phyloP scores from a whole-genome alignment of 1,140 invertebrate genomes.

The Brachionus plicatilis region DNA sequence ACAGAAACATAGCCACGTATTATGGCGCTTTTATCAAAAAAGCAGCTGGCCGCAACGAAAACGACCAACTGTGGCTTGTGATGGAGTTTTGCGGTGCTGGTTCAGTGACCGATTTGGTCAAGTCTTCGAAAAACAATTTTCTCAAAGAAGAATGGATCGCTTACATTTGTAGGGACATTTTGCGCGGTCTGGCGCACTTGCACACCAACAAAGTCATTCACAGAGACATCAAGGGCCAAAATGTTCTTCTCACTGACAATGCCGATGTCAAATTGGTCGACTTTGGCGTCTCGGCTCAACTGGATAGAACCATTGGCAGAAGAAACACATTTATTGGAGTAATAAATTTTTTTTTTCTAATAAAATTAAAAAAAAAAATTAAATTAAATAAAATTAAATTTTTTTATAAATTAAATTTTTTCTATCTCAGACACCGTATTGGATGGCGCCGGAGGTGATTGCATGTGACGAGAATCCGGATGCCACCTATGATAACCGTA shows the following conservation, averaged over 20 bases:
- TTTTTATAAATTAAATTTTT: background rate
- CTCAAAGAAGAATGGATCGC: constrained; percentile 99
- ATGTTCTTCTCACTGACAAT: constrained; percentile 97
- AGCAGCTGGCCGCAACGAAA: constrained; percentile 80
- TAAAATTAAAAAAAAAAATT: constrained; percentile 73
- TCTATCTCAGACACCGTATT: constrained; percentile 66
- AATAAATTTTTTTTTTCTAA: background rate
- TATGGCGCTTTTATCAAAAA: constrained; percentile 99
- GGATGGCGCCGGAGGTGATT: constrained; percentile 80
- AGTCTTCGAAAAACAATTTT: constrained; percentile 74
- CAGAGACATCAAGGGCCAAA: constrained; percentile 99
- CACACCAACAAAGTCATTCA: constrained; percentile 99
- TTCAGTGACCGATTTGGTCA: constrained; percentile 96
- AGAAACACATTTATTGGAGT: constrained; percentile 95
- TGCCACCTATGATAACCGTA: constrained; percentile 97
- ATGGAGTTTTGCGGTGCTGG: constrained; percentile 99
- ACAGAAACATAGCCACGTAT: constrained; percentile 98
- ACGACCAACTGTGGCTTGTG: constrained; percentile 94
- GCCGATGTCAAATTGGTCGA: constrained; percentile 99
- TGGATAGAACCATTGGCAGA: constrained; percentile 95
- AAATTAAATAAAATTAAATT: constrained; percentile 56
- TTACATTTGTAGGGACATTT: constrained; percentile 94
- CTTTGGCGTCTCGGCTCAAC: constrained; percentile 97
- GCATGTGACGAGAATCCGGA: constrained; percentile 99
- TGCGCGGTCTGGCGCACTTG: constrained; percentile 84